Base-by-base conservation (phyloP, 2,797 vertebrate species). In the Alcedo quadribrachys region DNA sequence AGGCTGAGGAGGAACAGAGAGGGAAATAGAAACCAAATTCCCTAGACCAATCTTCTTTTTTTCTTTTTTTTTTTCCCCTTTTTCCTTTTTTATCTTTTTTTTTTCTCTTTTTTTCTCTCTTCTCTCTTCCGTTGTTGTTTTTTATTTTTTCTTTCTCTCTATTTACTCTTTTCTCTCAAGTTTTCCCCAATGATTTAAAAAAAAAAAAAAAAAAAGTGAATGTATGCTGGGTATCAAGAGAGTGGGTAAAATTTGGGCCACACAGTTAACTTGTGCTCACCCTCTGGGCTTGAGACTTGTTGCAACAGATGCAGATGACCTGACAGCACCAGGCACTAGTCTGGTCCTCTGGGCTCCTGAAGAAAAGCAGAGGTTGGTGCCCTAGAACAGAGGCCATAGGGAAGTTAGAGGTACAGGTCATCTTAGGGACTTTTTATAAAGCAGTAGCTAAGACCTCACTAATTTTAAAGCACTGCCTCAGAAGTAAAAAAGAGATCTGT, bases 271-370 rank as follows among this genome's bases (percentile, higher is more conserved):
- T 14, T 57, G 11, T 45, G 71, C 21, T 58, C 2, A 0, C n/a
- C 69, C 28, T 78, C 45, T 33, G 68, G 32, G 21, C 42, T 87
- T 1, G 6, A 80, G 37, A 42, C 0, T 2, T 0, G 0, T 12
- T 7, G 3, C 42, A 37, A 27, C 19, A 53, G 45, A 55, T 1
- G 4, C 11, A 8, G 48, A 48, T 79, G 83, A 81, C 40, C 60
- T 25, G 55, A 48, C 0, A 0, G 78, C 0, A 0, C 63, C n/a
- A 19, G 58, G 32, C 5, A 0, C 54, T 32, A 19, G 11, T 24
- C 83, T 73, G 61, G 37, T 69, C 15, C 54, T 57, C 33, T 16
- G 32, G 33, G 25, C 40, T 77, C 57, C 81, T 45, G 24, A 2
- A 63, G 77, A 45, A 77, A 79, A 84, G 53, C 43, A 73, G 70